Conservation (phyloP, 2,113 vertebrate genomes). For the Brachirus orientalis region DNA sequence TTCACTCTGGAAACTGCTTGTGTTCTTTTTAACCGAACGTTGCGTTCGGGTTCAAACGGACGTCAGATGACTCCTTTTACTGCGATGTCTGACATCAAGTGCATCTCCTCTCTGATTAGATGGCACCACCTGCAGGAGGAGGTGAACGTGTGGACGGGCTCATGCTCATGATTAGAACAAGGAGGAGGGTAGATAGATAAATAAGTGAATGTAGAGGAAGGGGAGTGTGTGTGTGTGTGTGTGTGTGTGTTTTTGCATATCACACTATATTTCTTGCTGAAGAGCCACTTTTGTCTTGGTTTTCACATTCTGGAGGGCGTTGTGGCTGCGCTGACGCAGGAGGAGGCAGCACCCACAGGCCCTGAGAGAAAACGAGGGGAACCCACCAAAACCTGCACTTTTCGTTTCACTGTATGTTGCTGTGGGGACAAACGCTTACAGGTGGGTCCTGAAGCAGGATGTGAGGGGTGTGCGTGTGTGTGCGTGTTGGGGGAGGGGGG, state of each 20-base stretch:
- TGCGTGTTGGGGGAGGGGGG: neutral
- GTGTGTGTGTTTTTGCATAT: constrained; percentile 54
- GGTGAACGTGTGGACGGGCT: constrained; percentile 12
- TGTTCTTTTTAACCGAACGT: constrained; percentile 9
- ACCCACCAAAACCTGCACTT: neutral
- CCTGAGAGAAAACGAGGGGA: constrained; percentile 46
- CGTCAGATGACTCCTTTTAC: constrained; percentile 3
- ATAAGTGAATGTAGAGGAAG: neutral
- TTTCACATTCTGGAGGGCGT: constrained; percentile 74
- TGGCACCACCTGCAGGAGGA: constrained; percentile 8
- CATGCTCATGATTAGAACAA: constrained; percentile 22
- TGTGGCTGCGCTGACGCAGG: constrained; percentile 1
- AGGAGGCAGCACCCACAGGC: constrained; percentile 28
- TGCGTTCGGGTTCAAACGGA: constrained; percentile 21
- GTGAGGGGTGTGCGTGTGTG: no score
- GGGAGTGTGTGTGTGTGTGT: neutral
- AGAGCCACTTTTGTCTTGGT: constrained; percentile 20
- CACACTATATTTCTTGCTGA: constrained; percentile 33
- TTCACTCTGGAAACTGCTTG: constrained; percentile 17
- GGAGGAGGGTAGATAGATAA: constrained; percentile 15
- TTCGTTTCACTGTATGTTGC: neutral
- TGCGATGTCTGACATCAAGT: constrained; percentile 36
- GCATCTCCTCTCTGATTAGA: constrained; percentile 12
- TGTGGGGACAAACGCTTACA: neutral
- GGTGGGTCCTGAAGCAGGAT: constrained; percentile 12